A percentile compares a stretch with the other conserved stretches of the same genome.
These are phyloP conservation scores for Gymnocheta viridis DNA, from an alignment of 2,888 invertebrate species.

Conservation along the genomic window DNA sequence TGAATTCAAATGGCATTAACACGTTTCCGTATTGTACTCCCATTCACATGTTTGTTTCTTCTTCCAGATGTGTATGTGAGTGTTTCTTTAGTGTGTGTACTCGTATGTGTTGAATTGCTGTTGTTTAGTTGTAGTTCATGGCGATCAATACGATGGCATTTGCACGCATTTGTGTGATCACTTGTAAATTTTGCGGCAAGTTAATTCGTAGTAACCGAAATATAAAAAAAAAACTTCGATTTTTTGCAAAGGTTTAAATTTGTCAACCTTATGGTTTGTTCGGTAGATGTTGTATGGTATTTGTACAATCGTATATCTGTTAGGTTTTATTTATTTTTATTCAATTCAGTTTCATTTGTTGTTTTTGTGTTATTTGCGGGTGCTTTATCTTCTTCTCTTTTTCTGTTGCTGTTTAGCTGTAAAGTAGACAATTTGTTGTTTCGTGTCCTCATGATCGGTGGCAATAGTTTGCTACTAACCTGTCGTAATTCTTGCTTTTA, in stretches of 20 bases:
- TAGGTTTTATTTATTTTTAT: constrained; percentile 22
- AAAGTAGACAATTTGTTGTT: constrained; percentile 69
- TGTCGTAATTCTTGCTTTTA: constrained; percentile 71
- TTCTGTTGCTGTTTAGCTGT: constrained; percentile 52
- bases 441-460: constrained; percentile 67
- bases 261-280: constrained; percentile 63
- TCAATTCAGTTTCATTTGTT: constrained; percentile 46
- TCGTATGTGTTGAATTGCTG: constrained; percentile 19
- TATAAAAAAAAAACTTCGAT: constrained; percentile 6
- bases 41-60: constrained; percentile 71
- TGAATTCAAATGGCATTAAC: constrained; percentile 81
- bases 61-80: constrained; percentile 57
- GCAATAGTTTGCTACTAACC: constrained; percentile 70
- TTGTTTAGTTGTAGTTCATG: constrained; percentile 59
- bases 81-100: constrained; percentile 39
- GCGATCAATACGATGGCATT: constrained; percentile 70
- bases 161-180: constrained; percentile 74
- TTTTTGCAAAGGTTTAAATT: constrained; percentile 65
- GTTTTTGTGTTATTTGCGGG: constrained; percentile 45
- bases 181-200: constrained; percentile 73
- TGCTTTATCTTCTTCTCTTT: constrained; percentile 63
- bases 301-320: constrained; percentile 37
- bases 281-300: constrained; percentile 16
- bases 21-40: constrained; percentile 76
- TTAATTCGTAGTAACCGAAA: constrained; percentile 65